These are phyloP conservation scores for Amyelois transitella DNA, from an alignment of 1,140 invertebrate species.

Conservation along the genomic window DNA sequence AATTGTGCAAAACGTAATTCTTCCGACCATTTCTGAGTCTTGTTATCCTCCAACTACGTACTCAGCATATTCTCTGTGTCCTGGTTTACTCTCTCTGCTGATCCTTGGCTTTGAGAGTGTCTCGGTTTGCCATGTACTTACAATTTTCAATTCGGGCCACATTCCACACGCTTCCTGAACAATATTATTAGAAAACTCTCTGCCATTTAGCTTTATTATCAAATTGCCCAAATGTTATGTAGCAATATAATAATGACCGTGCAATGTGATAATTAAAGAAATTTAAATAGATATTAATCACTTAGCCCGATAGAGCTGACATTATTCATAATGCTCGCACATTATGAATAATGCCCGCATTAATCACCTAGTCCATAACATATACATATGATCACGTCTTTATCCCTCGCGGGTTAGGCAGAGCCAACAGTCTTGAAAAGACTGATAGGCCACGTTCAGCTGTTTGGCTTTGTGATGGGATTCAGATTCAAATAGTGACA, in stretches of 20 bases:
- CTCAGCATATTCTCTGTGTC: neutral
- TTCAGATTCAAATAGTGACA: no score
- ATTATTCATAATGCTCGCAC: neutral
- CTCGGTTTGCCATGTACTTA: neutral
- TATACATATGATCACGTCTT: no score
- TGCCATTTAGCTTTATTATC: neutral
- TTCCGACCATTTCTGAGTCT: neutral
- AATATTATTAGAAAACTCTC: neutral
- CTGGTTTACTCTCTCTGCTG: neutral
- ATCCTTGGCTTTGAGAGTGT: neutral
- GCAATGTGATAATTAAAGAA: neutral
- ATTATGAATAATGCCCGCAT: neutral
- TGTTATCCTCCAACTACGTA: conserved; percentile 1
- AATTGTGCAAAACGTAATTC: conserved; percentile 29
- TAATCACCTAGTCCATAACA: no score
- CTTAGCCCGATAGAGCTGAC: neutral
- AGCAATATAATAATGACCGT: neutral
- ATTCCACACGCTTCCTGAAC: neutral
- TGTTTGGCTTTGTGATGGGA: no score
- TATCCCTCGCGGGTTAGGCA: no score
- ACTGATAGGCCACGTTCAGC: no score
- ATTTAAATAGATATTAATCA: neutral
- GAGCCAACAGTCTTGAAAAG: no score
- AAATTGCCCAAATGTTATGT: neutral
- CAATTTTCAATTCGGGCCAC: neutral